phyloP scores from a whole-genome alignment of 2,888 invertebrate species.

The Notodonta dromedarius region DNA sequence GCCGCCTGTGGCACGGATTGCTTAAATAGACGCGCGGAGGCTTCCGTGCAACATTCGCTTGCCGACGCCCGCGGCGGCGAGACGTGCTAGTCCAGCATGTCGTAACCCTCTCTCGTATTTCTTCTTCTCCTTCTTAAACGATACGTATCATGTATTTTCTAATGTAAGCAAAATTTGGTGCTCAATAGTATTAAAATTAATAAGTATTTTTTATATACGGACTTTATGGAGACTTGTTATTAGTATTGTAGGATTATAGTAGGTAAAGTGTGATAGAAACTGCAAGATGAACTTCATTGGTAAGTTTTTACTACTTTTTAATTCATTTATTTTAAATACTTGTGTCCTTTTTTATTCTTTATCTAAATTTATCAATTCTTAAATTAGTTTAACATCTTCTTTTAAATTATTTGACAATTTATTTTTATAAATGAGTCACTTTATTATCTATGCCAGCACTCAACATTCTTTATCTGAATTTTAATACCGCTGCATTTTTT shows the following conservation, averaged over 20 bases:
- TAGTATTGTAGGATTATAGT: slow-evolving; percentile 43
- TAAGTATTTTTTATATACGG: slow-evolving; percentile 73
- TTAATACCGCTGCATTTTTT: no score
- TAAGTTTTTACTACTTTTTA: slow-evolving; percentile 52
- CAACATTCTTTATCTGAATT: no score
- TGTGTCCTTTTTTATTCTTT: not conserved
- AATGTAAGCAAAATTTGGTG: slow-evolving; percentile 72
- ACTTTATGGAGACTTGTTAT: slow-evolving; percentile 70
- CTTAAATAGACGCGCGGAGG: slow-evolving; percentile 58
- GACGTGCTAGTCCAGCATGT: slow-evolving; percentile 63
- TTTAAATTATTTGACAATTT: no score
- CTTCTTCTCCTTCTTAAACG: slow-evolving; percentile 64
- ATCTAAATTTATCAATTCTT: not conserved
- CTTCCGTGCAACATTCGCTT: slow-evolving; percentile 61
- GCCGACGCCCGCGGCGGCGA: slow-evolving; percentile 60
- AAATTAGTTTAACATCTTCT: no score
- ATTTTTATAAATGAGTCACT: no score
- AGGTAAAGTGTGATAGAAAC: slow-evolving; percentile 55
- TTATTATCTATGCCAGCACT: no score
- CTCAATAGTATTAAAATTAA: slow-evolving; percentile 61
- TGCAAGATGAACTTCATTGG: slow-evolving; percentile 78
- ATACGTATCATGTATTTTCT: slow-evolving; percentile 81
- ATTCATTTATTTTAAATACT: not conserved
- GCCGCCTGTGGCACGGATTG: slow-evolving; percentile 26
- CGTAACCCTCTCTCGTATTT: slow-evolving; percentile 60